phyloP scores from a whole-genome alignment of 2,113 vertebrate species.

The Oxyruncus cristatus region DNA sequence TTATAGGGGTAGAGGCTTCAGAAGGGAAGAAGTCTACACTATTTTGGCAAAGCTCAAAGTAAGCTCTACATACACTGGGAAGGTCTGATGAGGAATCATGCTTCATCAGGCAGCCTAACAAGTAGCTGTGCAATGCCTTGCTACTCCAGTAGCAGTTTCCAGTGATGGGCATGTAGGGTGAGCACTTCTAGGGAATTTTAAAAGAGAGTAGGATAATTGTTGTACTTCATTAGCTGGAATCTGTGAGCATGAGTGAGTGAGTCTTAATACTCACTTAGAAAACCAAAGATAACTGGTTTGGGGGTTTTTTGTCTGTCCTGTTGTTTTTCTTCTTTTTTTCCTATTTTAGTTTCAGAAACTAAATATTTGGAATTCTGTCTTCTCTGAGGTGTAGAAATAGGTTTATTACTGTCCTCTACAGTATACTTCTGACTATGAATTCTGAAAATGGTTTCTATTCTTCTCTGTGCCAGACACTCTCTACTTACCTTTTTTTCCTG shows the following conservation, averaged over 20 bases:
- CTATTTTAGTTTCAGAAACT: not conserved
- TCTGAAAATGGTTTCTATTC: not conserved
- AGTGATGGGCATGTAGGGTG: not conserved
- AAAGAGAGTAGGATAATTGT: not conserved
- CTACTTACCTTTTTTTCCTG: not conserved
- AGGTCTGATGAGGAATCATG: not conserved
- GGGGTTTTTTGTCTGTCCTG: not conserved
- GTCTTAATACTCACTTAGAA: not conserved
- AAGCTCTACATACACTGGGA: not conserved
- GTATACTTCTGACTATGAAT: not conserved
- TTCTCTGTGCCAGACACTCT: not conserved
- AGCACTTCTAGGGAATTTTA: not conserved
- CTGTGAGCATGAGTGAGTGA: not conserved
- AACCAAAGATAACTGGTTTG: not conserved
- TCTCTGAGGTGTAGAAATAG: not conserved
- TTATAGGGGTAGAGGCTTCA: not conserved
- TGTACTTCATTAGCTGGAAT: not conserved
- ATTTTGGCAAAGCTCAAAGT: not conserved
- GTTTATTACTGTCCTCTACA: not conserved
- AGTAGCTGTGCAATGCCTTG: not conserved
- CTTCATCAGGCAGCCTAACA: not conserved
- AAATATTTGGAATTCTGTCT: not conserved
- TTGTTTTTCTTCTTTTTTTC: not conserved
- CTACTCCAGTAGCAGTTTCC: not conserved
- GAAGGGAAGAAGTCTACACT: not conserved